Conservation (phyloP, 2,888 invertebrate genomes). For the Synanthedon andrenaeformis region DNA sequence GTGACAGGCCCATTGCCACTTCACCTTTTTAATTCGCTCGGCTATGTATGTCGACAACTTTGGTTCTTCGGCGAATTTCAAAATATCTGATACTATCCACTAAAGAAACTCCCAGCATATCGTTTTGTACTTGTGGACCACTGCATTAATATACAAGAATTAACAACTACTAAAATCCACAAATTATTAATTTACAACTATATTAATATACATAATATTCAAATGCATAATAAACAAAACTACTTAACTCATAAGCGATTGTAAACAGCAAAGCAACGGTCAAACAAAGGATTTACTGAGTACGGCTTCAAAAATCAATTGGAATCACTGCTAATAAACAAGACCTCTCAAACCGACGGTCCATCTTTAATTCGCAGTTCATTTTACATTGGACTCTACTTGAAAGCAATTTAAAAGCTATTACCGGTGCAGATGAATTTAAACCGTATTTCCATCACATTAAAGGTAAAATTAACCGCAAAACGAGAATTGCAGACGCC, state of each 20-base stretch:
- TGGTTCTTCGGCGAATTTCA: no score
- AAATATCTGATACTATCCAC: no score
- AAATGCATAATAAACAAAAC: slow-evolving; percentile 19
- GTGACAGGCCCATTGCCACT: no score
- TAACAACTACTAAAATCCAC: no score
- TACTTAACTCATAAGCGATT: slow-evolving; percentile 63
- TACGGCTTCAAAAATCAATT: slow-evolving; percentile 64
- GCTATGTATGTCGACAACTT: no score
- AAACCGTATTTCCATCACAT: background rate
- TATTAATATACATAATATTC: background rate
- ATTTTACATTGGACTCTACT: background rate
- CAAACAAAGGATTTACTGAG: slow-evolving; percentile 50
- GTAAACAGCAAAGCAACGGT: slow-evolving; percentile 48
- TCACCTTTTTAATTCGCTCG: no score
- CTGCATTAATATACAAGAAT: no score
- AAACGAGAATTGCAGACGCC: background rate
- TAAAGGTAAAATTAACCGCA: background rate
- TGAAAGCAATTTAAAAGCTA: background rate
- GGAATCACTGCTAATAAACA: slow-evolving; percentile 10
- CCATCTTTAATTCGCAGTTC: background rate
- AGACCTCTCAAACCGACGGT: background rate
- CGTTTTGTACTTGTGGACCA: no score
- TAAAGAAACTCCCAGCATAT: no score
- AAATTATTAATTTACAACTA: background rate
- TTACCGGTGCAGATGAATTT: background rate